Conservation (phyloP, 2,113 vertebrate species). For the Nothocercus julius region DNA sequence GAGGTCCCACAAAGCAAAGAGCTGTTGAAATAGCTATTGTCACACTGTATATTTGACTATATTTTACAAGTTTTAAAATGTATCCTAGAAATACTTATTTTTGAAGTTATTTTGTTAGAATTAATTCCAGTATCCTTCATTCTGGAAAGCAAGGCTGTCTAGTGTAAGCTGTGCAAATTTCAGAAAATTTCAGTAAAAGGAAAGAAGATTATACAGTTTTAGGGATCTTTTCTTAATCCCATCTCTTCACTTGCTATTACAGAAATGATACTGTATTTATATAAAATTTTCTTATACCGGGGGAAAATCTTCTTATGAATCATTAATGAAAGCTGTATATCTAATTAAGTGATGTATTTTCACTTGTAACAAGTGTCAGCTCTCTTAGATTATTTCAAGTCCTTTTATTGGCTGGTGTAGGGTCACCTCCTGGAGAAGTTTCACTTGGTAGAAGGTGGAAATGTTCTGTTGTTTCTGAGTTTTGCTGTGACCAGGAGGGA, state of each 20-base stretch:
- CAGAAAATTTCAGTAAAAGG: neutral
- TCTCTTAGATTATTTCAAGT: neutral
- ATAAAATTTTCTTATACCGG: neutral
- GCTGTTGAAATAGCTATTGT: neutral
- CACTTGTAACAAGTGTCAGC: neutral
- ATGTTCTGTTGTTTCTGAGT: neutral
- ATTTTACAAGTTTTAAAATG: neutral
- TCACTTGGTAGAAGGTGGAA: neutral
- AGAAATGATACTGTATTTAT: neutral
- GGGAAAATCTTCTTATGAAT: neutral
- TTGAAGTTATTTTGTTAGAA: neutral
- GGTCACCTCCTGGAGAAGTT: neutral
- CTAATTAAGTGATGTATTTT: neutral
- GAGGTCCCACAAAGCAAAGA: neutral
- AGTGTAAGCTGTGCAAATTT: neutral
- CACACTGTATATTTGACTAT: neutral
- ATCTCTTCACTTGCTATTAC: neutral
- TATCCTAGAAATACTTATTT: neutral
- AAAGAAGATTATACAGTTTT: neutral
- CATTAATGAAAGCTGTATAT: neutral
- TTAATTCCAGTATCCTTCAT: neutral
- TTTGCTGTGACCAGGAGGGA: neutral
- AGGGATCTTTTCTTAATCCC: neutral
- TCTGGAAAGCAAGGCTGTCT: neutral
- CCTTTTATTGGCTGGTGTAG: neutral